phyloP scores from a whole-genome alignment of 2,888 invertebrate genomes.

The Pseudococcus viburni region DNA sequence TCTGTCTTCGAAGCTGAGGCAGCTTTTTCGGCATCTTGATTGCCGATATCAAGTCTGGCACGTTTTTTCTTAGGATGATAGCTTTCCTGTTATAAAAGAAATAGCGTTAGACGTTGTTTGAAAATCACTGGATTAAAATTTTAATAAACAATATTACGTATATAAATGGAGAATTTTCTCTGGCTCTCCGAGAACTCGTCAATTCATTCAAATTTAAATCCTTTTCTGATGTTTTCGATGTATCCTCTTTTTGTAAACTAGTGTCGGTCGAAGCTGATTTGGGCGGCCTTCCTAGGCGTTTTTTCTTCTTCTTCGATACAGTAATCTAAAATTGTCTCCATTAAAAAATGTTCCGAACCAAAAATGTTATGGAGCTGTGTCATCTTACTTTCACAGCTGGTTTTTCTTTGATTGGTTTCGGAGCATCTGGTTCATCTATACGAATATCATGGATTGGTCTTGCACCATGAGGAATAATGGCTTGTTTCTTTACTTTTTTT shows the following conservation, averaged over 20 bases:
- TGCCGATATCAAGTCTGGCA: background rate
- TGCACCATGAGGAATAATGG: background rate
- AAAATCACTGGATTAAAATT: background rate
- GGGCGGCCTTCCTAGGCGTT: background rate
- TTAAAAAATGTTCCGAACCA: background rate
- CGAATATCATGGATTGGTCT: slow-evolving; percentile 7
- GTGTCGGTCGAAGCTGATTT: background rate
- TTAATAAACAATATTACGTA: background rate
- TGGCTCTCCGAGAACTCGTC: background rate
- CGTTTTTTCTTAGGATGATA: slow-evolving; percentile 44
- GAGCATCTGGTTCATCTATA: background rate
- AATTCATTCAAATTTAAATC: slow-evolving; percentile 49
- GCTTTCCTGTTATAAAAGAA: background rate
- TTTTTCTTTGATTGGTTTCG: background rate
- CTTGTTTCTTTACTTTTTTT: background rate
- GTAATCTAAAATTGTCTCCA: background rate
- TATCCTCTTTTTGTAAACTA: background rate
- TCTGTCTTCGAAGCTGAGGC: background rate
- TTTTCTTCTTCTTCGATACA: slow-evolving; percentile 5
- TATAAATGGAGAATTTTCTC: slow-evolving; percentile 39
- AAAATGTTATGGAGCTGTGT: background rate
- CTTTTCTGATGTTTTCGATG: background rate
- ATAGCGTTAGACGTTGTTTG: background rate
- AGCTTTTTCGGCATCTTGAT: background rate
- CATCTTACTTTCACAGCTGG: background rate